Percentiles rank a stretch among this genome's conserved stretches.
Evolutionary conservation across 92 coral and sea anemone species (phyloP).

Genomic region (Palythoa grandiflora): DNA sequence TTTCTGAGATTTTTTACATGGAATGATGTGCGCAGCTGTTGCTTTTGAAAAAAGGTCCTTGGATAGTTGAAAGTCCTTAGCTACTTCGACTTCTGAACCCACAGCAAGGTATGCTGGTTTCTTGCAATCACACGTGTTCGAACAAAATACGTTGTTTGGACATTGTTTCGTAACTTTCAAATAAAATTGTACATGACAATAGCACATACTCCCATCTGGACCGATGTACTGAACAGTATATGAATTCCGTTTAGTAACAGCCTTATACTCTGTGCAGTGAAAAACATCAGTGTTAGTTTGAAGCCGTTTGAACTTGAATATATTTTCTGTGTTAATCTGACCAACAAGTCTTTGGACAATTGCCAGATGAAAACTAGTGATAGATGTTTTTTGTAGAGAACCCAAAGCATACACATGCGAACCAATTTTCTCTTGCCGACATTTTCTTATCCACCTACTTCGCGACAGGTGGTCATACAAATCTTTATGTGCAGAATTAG

Average conservation of each 20-base stretch:
- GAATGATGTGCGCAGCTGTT: conserved; percentile 16
- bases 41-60: background rate
- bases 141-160: conserved; percentile 10
- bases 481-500: conserved; percentile 57
- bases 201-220: too few species aligned
- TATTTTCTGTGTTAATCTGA: too few species aligned
- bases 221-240: too few species aligned
- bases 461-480: conserved; percentile 58
- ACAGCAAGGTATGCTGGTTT: conserved; percentile 1
- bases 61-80: background rate
- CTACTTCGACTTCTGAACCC: background rate
- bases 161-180: too few species aligned
- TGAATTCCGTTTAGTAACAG: too few species aligned
- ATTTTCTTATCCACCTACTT: conserved; percentile 50
- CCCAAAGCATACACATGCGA: background rate
- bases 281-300: too few species aligned
- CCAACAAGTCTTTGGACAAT: background rate
- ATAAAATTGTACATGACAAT: too few species aligned
- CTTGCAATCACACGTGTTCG: background rate
- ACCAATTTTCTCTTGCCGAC: conserved; percentile 53
- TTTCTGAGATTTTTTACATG: background rate
- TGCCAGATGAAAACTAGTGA: background rate
- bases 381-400: background rate
- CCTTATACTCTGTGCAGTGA: too few species aligned
- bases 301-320: too few species aligned